Evolutionary conservation across 1,140 invertebrate genomes (phyloP).

Genomic region (Anastatus disparis): DNA sequence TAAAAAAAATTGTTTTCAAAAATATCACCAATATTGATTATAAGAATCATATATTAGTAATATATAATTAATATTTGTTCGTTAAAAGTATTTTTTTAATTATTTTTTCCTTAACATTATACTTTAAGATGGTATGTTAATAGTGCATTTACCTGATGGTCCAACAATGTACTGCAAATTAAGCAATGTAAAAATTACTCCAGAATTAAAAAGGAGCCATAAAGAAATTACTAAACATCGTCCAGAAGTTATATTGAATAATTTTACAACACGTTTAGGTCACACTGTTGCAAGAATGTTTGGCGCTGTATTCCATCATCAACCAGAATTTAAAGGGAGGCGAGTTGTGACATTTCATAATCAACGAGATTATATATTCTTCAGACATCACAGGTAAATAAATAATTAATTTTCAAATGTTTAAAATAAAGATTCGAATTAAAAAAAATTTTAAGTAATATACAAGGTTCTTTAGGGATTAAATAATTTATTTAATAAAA

Average conservation of each 20-base stretch:
- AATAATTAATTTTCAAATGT: too few relatives aligned
- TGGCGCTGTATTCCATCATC: constrained; percentile 95
- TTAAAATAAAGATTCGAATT: too few relatives aligned
- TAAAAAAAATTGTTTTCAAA: too few relatives aligned
- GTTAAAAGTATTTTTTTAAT: constrained; percentile 8
- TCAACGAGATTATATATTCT: constrained; percentile 99
- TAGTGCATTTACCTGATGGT: constrained; percentile 94
- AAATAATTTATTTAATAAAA: not conserved
- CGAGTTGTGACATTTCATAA: constrained; percentile 98
- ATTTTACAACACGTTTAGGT: constrained; percentile 95
- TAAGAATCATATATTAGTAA: not conserved
- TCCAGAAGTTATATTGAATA: constrained; percentile 96
- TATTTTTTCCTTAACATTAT: not conserved
- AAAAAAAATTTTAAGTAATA: too few relatives aligned
- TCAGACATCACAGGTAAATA: constrained; percentile 92
- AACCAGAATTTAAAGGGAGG: constrained; percentile 93
- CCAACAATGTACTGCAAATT: constrained; percentile 91
- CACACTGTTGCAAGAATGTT: constrained; percentile 91
- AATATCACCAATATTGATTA: too few relatives aligned
- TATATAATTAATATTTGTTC: not conserved
- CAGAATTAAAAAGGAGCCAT: constrained; percentile 80
- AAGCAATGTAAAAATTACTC: constrained; percentile 84
- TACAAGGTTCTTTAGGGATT: too few relatives aligned
- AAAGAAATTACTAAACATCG: constrained; percentile 85
- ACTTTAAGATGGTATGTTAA: constrained; percentile 80